Base-by-base conservation (phyloP, 2,113 vertebrate genomes). In the Chionis minor region DNA sequence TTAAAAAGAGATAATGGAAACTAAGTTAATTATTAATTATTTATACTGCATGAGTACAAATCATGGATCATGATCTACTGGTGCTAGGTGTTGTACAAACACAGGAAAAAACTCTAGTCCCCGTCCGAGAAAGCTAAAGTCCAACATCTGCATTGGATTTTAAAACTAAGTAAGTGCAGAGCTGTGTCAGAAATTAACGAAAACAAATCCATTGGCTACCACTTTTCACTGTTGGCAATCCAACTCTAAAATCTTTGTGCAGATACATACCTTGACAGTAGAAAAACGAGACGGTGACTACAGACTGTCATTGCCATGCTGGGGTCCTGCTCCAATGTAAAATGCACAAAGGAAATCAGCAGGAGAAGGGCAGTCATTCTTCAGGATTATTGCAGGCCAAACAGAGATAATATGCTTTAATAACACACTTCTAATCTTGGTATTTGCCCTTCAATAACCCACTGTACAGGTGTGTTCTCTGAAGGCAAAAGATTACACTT, bases 11-110 rank as follows among this genome's bases (percentile, higher is more conserved):
- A 55, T 40, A 70, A 66, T 81, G n/a, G 38, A 44, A 85, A 73
- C 63, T 51, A 91, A 88, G 93, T 96, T 96, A 88, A 96, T 94
- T 4, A 95, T 94, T 96, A 95, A 91, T 92, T 88, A 82, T 69
- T 89, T 87, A 74, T 80, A 74, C 42, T 88, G 62, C 45, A 49
- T 33, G 51, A 82, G 22, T 77, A 51, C 67, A 55, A 94, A 55
- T 70, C 18, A 55, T 63, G 59, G 70, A 94, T 87, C 62, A 38
- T 32, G 58, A 89, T 80, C 71, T 89, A 16, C 59, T 77, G 27
- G 71, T 95, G 78, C 45, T 73, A 70, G 44, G 42, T 91, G 47
- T 65, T 91, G 35, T 70, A 86, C 81, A 90, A 97, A 88, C 74
- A 94, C 35, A 86, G 67, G 54, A 91, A 81, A 86, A 72, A 51